Evolutionary conservation across 2,113 vertebrate genomes (phyloP).

Genomic region (Hystrix brachyura): DNA sequence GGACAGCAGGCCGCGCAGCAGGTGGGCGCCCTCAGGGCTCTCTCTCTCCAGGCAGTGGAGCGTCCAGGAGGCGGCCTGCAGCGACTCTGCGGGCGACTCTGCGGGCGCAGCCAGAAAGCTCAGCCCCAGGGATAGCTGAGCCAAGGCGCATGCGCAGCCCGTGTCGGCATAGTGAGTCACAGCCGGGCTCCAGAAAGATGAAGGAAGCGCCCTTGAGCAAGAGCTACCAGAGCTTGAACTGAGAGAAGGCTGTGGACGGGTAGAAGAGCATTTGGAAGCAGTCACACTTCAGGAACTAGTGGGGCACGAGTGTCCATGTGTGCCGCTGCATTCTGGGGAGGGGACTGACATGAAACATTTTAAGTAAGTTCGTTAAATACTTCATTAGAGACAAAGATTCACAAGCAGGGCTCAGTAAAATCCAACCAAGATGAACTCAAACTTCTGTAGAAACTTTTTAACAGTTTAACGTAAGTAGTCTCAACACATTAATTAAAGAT

Average conservation of each 20-base stretch:
- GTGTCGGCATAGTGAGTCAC: not conserved
- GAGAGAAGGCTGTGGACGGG: not conserved
- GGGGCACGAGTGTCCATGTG: not conserved
- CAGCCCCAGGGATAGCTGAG: not conserved
- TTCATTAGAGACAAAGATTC: not conserved
- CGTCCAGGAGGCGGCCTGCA: too few species aligned
- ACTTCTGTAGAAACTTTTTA: not conserved
- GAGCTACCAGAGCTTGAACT: not conserved
- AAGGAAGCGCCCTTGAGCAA: not conserved
- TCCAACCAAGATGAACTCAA: not conserved
- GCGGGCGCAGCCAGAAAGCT: too few species aligned
- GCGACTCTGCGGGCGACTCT: too few species aligned
- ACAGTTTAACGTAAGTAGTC: not conserved
- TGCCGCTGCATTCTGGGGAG: not conserved
- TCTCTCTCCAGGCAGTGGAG: too few species aligned
- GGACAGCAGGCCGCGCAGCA: too few species aligned
- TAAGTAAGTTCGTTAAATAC: not conserved
- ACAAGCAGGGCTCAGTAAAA: not conserved
- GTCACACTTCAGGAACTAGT: not conserved
- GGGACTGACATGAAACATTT: not conserved
- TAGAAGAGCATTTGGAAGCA: not conserved
- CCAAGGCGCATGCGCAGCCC: too few species aligned
- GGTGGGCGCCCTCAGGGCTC: not conserved
- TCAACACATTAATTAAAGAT: not conserved
- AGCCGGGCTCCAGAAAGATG: not conserved